phyloP scores from a whole-genome alignment of 2,888 invertebrate species.

The Tenthredo mesomela region DNA sequence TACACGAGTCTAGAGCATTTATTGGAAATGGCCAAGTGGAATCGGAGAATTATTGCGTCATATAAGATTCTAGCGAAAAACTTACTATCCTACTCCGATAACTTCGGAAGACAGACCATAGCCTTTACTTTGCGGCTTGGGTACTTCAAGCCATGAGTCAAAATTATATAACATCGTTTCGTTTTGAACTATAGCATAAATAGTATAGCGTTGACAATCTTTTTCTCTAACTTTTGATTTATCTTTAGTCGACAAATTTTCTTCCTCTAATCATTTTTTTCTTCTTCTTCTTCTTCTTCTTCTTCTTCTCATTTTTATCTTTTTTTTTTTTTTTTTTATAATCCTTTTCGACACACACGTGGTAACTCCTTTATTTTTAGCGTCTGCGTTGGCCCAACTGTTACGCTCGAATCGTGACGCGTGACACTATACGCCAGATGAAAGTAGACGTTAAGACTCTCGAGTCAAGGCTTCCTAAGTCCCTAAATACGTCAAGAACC shows the following conservation, averaged over 20 bases:
- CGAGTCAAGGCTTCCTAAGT: conserved; percentile 17
- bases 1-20: conserved; percentile 42
- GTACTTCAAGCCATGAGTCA: not conserved
- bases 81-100: conserved; percentile 1
- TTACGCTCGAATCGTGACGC: conserved; percentile 7
- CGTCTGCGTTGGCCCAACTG: not conserved
- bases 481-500: not conserved
- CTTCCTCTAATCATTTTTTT: conserved; percentile 56
- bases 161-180: conserved; percentile 21
- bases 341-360: conserved; percentile 50
- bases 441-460: conserved; percentile 14
- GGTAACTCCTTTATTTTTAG: conserved; percentile 40
- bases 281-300: conserved; percentile 58
- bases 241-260: conserved; percentile 52
- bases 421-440: conserved; percentile 32
- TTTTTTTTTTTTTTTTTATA: conserved; percentile 10
- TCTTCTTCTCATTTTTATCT: conserved; percentile 56
- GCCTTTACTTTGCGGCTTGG: not conserved
- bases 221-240: conserved; percentile 14
- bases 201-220: conserved; percentile 5
- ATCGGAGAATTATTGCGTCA: conserved; percentile 42
- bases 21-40: conserved; percentile 41
- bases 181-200: not conserved
- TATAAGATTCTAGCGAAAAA: conserved; percentile 40
- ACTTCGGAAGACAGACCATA: not conserved